phyloP scores from a whole-genome alignment of 1,140 invertebrate genomes.

The Lethocerus indicus region DNA sequence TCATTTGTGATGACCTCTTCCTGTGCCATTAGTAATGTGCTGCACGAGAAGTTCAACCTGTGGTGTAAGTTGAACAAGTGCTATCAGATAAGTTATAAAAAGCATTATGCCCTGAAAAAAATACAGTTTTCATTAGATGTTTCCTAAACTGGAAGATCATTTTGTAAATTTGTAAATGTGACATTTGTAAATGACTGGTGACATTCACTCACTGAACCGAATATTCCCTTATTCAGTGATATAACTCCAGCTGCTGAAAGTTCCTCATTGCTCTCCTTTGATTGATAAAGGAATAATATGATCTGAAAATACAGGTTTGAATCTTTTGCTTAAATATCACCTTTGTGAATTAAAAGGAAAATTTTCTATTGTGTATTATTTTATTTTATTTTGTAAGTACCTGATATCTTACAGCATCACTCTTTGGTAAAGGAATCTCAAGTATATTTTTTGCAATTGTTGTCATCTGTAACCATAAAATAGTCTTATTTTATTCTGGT shows the following conservation, averaged over 20 bases:
- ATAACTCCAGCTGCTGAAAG: not conserved
- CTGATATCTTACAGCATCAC: no score
- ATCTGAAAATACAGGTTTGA: not conserved
- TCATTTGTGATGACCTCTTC: no score
- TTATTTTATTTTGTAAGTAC: no score
- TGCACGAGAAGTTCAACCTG: not conserved
- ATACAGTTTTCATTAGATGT: not conserved
- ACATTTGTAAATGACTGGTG: not conserved
- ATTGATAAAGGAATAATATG: not conserved
- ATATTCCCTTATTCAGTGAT: not conserved
- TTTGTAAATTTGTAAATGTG: not conserved
- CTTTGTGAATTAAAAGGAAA: not conserved
- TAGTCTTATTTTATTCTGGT: no score
- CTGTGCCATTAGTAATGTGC: no score
- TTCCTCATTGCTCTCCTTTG: not conserved
- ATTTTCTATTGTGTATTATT: no score
- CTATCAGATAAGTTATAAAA: not conserved
- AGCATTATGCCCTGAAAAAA: not conserved
- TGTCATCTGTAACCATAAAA: no score
- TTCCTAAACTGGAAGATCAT: not conserved
- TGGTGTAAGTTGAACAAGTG: conserved; percentile 1
- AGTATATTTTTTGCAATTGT: no score
- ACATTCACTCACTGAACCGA: not conserved
- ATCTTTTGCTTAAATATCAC: not conserved
- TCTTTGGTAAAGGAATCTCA: no score